These are phyloP conservation scores for Plestiodon gilberti DNA, from an alignment of 2,113 vertebrate genomes.

Conservation along the genomic window DNA sequence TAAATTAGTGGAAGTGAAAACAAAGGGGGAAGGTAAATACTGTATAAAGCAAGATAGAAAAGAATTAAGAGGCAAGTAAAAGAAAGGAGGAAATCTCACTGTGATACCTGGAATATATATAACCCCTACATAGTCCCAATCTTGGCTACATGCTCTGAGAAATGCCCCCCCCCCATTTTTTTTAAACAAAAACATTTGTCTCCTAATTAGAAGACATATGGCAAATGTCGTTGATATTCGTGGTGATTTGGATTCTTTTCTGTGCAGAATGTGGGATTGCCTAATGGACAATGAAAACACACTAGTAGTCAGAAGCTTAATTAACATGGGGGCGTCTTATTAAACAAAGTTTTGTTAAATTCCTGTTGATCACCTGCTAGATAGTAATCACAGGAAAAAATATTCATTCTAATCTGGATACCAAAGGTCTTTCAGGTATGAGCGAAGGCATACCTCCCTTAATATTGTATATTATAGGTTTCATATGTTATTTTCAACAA, in stretches of 20 bases:
- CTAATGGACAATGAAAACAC: not conserved
- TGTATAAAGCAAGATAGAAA: not conserved
- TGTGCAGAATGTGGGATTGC: not conserved
- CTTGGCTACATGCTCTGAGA: not conserved
- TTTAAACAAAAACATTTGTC: not conserved
- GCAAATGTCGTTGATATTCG: not conserved
- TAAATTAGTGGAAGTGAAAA: not conserved
- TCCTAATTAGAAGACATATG: not conserved
- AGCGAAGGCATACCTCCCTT: not conserved
- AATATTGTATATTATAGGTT: too few relatives aligned
- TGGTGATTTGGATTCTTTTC: not conserved
- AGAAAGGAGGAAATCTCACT: not conserved
- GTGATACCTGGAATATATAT: not conserved
- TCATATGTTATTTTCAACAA: not conserved
- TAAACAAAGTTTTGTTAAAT: not conserved
- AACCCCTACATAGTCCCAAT: not conserved
- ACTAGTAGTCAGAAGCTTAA: not conserved
- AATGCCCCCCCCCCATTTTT: too few relatives aligned
- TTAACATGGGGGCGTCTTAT: not conserved
- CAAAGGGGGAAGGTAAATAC: not conserved
- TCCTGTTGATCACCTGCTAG: not conserved
- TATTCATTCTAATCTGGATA: not conserved
- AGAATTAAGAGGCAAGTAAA: not conserved
- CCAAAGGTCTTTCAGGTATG: not conserved
- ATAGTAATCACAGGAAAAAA: not conserved